Evolutionary conservation across 2,113 vertebrate species (phyloP).

Genomic region (Hucho hucho): DNA sequence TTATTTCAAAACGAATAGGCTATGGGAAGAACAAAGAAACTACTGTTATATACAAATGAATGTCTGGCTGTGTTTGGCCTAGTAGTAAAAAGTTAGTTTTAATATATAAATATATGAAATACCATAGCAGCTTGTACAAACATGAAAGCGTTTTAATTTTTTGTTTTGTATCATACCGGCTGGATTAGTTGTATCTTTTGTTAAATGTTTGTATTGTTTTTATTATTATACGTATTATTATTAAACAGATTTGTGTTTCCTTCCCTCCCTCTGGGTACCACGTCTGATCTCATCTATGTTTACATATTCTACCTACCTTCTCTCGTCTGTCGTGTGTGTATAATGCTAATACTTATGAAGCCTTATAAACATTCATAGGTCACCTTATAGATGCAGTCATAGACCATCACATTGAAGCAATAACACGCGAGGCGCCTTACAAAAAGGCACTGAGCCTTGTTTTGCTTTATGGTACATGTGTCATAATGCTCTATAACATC

Average conservation of each 20-base stretch:
- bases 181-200: conserved; percentile 87
- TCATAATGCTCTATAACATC: no score
- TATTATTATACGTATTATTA: conserved; percentile 49
- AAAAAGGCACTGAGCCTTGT: no score
- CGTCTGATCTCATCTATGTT: conserved; percentile 70
- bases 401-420: no score
- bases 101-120: conserved; percentile 70
- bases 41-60: conserved; percentile 88
- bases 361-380: no score
- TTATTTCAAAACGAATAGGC: conserved; percentile 67
- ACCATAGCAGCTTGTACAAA: conserved; percentile 92
- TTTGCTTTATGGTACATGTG: no score
- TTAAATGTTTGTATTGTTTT: conserved; percentile 89
- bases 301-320: conserved; percentile 65
- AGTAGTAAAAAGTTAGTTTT: conserved; percentile 85
- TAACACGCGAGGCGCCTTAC: no score
- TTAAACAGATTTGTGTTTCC: conserved; percentile 87
- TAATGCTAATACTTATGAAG: conserved; percentile 46
- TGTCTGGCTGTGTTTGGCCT: conserved; percentile 94
- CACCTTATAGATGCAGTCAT: no score
- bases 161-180: conserved; percentile 93
- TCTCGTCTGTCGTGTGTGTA: not conserved
- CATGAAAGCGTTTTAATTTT: conserved; percentile 90
- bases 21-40: conserved; percentile 66
- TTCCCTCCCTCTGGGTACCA: conserved; percentile 76